phyloP scores from a whole-genome alignment of 2,113 vertebrate genomes.

The Apteryx mantelli region DNA sequence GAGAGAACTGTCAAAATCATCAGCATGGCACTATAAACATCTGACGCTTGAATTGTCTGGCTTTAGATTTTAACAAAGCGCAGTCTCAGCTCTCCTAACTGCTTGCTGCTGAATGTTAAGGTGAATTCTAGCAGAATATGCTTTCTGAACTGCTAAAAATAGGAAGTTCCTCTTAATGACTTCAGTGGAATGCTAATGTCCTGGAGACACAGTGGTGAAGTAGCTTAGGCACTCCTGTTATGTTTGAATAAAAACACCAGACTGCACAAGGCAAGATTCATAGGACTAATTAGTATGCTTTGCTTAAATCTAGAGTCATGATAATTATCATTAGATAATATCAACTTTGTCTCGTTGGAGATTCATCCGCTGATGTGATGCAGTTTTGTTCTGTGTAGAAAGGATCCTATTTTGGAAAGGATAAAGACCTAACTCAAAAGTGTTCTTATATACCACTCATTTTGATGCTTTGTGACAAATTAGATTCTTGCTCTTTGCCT shows the following conservation, averaged over 20 bases:
- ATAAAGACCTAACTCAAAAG: background rate
- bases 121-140: constrained; percentile 7
- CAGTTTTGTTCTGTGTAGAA: background rate
- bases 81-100: background rate
- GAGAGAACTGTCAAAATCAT: constrained; percentile 13
- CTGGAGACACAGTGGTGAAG: fast-evolving
- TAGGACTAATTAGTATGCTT: background rate
- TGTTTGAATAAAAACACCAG: background rate
- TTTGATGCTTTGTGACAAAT: background rate
- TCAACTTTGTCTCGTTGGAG: background rate
- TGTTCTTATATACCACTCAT: background rate
- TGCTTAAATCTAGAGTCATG: background rate
- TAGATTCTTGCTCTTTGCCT: background rate
- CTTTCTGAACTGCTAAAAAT: constrained; percentile 19
- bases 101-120: background rate
- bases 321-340: background rate
- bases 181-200: background rate
- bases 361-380: background rate
- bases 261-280: background rate
- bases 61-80: background rate
- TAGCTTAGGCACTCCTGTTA: background rate
- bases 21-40: background rate
- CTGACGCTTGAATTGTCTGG: constrained; percentile 38
- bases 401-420: background rate
- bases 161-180: background rate